Evolutionary conservation across 1,140 invertebrate species (phyloP).

Genomic region (Triops longicaudatus): DNA sequence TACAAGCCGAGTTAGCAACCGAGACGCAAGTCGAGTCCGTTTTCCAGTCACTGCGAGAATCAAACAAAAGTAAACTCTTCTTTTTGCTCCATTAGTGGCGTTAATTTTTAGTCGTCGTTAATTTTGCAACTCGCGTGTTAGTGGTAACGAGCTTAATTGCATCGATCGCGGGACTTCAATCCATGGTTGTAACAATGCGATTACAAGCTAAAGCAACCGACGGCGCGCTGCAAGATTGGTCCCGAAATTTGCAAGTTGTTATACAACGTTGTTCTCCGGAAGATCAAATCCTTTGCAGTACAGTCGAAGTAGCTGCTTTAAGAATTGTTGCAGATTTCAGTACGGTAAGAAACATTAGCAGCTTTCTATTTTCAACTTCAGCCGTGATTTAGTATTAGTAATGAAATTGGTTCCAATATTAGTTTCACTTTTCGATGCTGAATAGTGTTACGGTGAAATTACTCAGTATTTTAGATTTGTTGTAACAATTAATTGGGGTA

Average conservation of each 20-base stretch:
- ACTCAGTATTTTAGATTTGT: too few species aligned
- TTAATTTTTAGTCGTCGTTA: neutral
- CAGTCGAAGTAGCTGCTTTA: neutral
- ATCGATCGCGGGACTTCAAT: neutral
- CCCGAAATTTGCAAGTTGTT: neutral
- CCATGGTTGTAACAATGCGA: neutral
- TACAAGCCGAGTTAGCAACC: neutral
- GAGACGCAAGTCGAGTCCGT: neutral
- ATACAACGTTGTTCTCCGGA: neutral
- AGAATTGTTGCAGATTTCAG: neutral
- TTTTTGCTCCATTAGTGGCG: neutral
- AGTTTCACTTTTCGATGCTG: too few species aligned
- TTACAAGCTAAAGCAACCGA: neutral
- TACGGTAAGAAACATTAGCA: neutral
- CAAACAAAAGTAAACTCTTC: neutral
- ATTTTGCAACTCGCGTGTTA: neutral
- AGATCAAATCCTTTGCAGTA: neutral
- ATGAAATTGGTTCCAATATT: too few species aligned
- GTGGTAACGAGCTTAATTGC: neutral
- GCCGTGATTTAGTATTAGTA: too few species aligned
- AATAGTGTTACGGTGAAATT: too few species aligned
- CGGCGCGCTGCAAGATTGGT: neutral
- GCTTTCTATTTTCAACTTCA: too few species aligned
- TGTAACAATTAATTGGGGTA: too few species aligned
- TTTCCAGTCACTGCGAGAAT: neutral